Conservation (phyloP, 2,888 invertebrate species). For the Pristionchus exspectatus region DNA sequence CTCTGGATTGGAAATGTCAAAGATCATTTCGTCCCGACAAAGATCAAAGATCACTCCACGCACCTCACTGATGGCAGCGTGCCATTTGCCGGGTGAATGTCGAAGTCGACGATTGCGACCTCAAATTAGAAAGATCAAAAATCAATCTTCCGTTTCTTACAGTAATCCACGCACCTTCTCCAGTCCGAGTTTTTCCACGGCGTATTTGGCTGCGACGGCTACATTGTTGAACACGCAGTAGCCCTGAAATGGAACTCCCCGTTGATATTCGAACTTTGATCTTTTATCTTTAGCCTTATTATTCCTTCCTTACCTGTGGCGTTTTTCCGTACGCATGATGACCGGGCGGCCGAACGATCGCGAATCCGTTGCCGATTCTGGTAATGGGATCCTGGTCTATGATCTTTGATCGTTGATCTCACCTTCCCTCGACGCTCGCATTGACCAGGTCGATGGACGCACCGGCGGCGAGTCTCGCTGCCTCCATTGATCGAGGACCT, state of each 20-base stretch:
- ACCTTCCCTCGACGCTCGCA: conserved; percentile 64
- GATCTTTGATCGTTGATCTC: neutral
- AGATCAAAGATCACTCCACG: neutral
- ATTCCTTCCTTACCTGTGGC: conserved; percentile 55
- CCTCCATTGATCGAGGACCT: conserved; percentile 62
- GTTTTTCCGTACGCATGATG: conserved; percentile 86
- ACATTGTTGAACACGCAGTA: conserved; percentile 99
- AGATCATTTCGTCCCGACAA: neutral
- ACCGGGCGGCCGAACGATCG: conserved; percentile 96
- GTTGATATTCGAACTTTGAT: neutral
- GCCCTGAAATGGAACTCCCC: conserved; percentile 81
- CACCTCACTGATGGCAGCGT: conserved; percentile 61
- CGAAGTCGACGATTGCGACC: conserved; percentile 68
- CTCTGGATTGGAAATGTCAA: conserved; percentile 23
- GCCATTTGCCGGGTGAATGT: conserved; percentile 70
- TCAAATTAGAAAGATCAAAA: conserved; percentile 41
- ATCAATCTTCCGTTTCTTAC: neutral
- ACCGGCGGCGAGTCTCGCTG: conserved; percentile 68
- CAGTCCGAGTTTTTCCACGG: conserved; percentile 66
- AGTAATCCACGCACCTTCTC: conserved; percentile 55
- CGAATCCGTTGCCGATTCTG: conserved; percentile 87
- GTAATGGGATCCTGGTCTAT: neutral
- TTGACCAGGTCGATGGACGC: conserved; percentile 67
- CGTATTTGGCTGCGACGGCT: conserved; percentile 92
- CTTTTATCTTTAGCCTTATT: neutral